phyloP scores from a whole-genome alignment of 2,113 vertebrate genomes.

The Channa argus region DNA sequence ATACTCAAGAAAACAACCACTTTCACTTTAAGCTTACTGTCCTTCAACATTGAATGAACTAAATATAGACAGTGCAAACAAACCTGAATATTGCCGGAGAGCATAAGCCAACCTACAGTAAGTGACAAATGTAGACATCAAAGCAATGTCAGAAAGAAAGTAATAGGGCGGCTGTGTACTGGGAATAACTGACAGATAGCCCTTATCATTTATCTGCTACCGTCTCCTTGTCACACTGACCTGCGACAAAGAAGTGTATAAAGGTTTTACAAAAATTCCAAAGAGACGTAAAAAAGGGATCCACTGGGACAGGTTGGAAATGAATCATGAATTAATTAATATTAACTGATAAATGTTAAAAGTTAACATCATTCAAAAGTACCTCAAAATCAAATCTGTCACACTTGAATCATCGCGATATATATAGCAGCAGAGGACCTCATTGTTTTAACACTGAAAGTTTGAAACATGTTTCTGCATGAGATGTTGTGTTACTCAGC shows the following conservation, averaged over 20 bases:
- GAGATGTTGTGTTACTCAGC: background rate
- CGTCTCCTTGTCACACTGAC: slow-evolving; percentile 58
- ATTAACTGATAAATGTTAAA: slow-evolving; percentile 13
- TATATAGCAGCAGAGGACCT: too few relatives aligned
- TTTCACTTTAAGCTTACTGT: slow-evolving; percentile 52
- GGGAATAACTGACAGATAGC: slow-evolving; percentile 77
- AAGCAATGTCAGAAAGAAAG: slow-evolving; percentile 76
- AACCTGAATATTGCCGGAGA: slow-evolving; percentile 63
- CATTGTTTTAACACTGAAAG: background rate
- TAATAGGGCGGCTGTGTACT: slow-evolving; percentile 66
- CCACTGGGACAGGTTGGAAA: background rate
- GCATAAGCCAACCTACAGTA: slow-evolving; percentile 35
- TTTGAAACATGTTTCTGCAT: background rate
- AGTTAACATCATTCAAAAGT: slow-evolving; percentile 39
- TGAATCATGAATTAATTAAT: background rate
- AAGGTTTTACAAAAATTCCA: slow-evolving; percentile 43
- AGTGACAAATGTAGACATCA: slow-evolving; percentile 73
- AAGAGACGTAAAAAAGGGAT: slow-evolving; percentile 7
- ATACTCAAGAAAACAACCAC: background rate
- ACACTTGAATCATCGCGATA: background rate
- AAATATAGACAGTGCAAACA: slow-evolving; percentile 69
- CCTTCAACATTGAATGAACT: slow-evolving; percentile 76
- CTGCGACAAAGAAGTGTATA: slow-evolving; percentile 27
- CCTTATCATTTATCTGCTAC: slow-evolving; percentile 65
- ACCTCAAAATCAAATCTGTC: slow-evolving; percentile 22